Evolutionary conservation across 2,113 vertebrate genomes (phyloP).

Genomic region (Monarcha castaneiventris): DNA sequence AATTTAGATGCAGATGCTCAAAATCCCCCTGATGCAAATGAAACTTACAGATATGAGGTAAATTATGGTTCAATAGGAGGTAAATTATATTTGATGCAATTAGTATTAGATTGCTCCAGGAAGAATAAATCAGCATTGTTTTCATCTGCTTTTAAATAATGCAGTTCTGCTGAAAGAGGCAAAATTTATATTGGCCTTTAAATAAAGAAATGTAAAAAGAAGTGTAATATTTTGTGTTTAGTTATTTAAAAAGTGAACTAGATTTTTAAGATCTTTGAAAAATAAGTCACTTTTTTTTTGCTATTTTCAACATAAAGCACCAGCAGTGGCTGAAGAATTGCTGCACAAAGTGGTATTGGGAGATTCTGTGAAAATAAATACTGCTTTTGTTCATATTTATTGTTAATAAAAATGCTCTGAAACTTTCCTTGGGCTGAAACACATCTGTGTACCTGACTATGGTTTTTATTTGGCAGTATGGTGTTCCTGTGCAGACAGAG

Average conservation of each 20-base stretch:
- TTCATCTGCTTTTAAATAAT: not conserved
- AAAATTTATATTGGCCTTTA: not conserved
- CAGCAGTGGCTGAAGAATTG: not conserved
- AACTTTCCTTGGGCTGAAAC: not conserved
- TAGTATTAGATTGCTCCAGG: not conserved
- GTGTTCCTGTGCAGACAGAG: slow-evolving; percentile 71
- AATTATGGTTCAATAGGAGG: not conserved
- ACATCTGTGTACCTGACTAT: not conserved
- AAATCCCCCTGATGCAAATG: not conserved
- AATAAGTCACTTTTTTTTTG: not conserved
- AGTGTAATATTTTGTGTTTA: not conserved
- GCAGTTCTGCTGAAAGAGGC: not conserved
- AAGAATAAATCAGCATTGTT: not conserved
- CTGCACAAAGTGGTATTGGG: not conserved
- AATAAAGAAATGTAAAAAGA: not conserved
- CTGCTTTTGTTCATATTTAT: not conserved
- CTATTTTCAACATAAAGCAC: not conserved
- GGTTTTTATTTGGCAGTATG: slow-evolving; percentile 77
- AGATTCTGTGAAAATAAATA: not conserved
- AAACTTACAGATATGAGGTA: slow-evolving; percentile 77
- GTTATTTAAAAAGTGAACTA: not conserved
- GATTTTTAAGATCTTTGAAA: not conserved
- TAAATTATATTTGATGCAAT: not conserved
- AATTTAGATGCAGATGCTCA: not conserved
- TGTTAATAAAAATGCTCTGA: not conserved